Conservation (phyloP, 2,797 vertebrate species). For the Zalophus californianus region DNA sequence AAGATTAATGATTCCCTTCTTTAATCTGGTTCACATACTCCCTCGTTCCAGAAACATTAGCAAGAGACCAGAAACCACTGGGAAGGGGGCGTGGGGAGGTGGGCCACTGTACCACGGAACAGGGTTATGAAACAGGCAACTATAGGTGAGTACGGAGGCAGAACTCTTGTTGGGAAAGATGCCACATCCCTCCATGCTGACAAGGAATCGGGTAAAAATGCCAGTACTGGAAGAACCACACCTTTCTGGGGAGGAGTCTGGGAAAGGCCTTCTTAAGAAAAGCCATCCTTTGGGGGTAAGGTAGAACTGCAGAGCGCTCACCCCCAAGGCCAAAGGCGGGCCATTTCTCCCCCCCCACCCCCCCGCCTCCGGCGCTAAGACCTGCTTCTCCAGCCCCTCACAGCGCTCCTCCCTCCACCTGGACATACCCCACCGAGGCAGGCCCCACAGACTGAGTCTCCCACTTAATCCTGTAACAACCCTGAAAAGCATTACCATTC, state of each 20-base stretch:
- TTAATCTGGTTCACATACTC: not conserved
- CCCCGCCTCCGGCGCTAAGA: not conserved
- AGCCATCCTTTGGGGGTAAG: not conserved
- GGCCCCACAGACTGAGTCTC: not conserved
- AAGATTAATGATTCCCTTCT: not conserved
- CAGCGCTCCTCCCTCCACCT: not conserved
- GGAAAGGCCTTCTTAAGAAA: not conserved
- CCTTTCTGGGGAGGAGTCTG: not conserved
- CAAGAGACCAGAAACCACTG: not conserved
- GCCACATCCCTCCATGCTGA: not conserved
- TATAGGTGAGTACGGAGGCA: accelerated
- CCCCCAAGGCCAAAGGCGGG: not conserved
- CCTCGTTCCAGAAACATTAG: not conserved
- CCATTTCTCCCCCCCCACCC: too few species aligned
- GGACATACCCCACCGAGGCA: not conserved
- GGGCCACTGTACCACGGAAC: not conserved
- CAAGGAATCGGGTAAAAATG: not conserved
- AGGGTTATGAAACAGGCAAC: not conserved
- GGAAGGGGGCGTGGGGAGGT: accelerated
- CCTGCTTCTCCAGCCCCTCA: not conserved
- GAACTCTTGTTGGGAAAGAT: not conserved
- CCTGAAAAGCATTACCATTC: not conserved
- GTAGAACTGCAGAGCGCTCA: not conserved
- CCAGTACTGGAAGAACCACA: not conserved
- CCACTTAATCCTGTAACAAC: not conserved